Base-by-base conservation (phyloP, 2,797 vertebrate genomes). In the Muscicapa comitata region DNA sequence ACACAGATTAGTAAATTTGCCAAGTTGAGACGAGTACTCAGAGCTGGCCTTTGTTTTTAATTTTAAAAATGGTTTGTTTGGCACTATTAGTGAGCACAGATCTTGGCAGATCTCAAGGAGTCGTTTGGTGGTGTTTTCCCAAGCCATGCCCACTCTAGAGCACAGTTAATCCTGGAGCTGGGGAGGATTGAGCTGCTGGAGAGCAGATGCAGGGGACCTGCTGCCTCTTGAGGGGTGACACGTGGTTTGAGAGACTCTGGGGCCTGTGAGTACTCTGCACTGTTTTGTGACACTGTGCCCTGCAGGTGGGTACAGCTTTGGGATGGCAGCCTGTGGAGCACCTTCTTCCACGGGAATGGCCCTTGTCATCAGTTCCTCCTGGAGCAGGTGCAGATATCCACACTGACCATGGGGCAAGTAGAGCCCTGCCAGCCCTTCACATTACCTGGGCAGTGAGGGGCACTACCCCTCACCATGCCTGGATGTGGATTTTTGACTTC, bases 31-130 rank as follows among this genome's bases (percentile, higher is more conserved):
- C 0, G 20, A 88, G 53, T 66, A 17, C 80, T 78, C 86, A 59
- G 80, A 81, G 51, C 83, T 89, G 86, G 67, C 74, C 86, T 87
- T 82, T 94, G 94, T 42, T 94, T 96, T 92, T 96, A 63, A 89
- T 93, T 88, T 70, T 10, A 70, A 76, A 76, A 66, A 76, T 82
- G 63, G 45, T 43, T 59, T 87, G 71, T 48, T 88, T 89, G 88
- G 92, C 73, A 50, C 68, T 85, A 10, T 78, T 70, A 79, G 29
- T 15, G n/a, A 83, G 88, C 84, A 37, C 57, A 51, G 72, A 48
- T 74, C 83, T 82, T 94, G 82, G 92, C 86, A 73, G 31, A 43
- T 75, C 59, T 75, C 24, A 3, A 13, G 14, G 66, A 80, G n/a
- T 40, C 16, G 1, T 55, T 76, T 48, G 58, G 35, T 86, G 86